Conservation (phyloP, 1,140 invertebrate genomes). For the Drusus annulatus region DNA sequence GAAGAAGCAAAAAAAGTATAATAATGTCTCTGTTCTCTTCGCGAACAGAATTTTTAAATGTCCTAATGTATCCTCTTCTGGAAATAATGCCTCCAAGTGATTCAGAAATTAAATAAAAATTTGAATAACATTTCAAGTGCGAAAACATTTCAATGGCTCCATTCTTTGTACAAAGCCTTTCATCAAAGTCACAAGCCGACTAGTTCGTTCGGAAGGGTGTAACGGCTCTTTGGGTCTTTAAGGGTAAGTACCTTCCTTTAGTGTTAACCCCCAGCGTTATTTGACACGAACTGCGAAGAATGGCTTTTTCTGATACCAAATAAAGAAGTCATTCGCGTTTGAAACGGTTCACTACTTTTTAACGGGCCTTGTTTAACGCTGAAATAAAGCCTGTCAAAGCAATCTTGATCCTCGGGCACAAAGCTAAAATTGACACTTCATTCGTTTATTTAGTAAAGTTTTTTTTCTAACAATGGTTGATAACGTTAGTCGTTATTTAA, state of each 20-base stretch:
- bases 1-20: too few species aligned
- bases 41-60: too few species aligned
- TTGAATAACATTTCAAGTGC: not conserved
- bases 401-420: too few species aligned
- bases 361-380: too few species aligned
- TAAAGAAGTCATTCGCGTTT: too few species aligned
- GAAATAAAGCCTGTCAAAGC: too few species aligned
- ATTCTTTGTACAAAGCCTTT: slow-evolving; percentile 9
- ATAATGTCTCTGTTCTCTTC: too few species aligned
- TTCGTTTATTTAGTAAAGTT: too few species aligned
- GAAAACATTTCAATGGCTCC: slow-evolving; percentile 1
- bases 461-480: too few species aligned
- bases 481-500: too few species aligned
- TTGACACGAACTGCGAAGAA: not conserved
- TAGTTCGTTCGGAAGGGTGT: not conserved
- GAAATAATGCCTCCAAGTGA: not conserved
- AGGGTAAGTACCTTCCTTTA: slow-evolving; percentile 1
- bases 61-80: not conserved
- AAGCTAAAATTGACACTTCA: too few species aligned
- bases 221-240: slow-evolving; percentile 1
- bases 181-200: not conserved
- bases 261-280: not conserved
- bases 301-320: not conserved
- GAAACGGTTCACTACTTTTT: too few species aligned
- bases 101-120: not conserved